Percentiles rank a stretch among this genome's conserved stretches.
Conservation (phyloP, 1,140 invertebrate genomes). For the Halesus radiatus region DNA sequence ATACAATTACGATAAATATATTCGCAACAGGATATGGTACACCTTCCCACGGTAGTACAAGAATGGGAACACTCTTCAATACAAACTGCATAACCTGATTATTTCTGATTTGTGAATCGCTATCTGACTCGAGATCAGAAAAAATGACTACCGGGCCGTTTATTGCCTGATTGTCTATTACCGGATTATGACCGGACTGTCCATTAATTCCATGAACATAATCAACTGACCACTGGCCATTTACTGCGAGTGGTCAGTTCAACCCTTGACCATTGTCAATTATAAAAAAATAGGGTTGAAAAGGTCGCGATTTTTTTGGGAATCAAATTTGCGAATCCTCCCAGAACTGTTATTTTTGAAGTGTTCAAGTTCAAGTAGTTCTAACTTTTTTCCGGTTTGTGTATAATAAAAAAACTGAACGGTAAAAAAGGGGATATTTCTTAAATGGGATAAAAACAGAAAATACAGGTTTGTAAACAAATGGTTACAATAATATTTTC, state of each 20-base stretch:
- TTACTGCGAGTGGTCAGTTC: not conserved
- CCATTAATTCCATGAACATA: not conserved
- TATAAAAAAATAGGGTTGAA: not conserved
- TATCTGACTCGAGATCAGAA: constrained; percentile 11
- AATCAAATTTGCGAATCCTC: too few relatives aligned
- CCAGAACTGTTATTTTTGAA: too few relatives aligned
- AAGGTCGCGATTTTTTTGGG: not conserved
- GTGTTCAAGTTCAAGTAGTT: too few relatives aligned
- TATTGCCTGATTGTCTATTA: too few relatives aligned
- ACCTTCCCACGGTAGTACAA: constrained; percentile 9
- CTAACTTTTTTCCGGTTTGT: not conserved
- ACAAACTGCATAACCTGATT: not conserved
- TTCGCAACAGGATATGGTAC: too few relatives aligned
- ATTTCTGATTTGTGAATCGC: not conserved
- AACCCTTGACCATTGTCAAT: not conserved
- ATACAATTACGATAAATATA: too few relatives aligned
- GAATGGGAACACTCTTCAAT: not conserved
- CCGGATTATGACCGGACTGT: not conserved
- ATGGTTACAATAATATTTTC: too few relatives aligned
- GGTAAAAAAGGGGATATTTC: too few relatives aligned
- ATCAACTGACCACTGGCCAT: not conserved
- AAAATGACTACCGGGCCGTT: not conserved
- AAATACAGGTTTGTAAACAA: too few relatives aligned
- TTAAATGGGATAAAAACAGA: too few relatives aligned
- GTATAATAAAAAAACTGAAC: not conserved